A percentile compares a stretch with the other conserved stretches of the same genome.
These are phyloP conservation scores for Drosophila peninsularis DNA, from an alignment of 2,888 invertebrate genomes.

Conservation along the genomic window DNA sequence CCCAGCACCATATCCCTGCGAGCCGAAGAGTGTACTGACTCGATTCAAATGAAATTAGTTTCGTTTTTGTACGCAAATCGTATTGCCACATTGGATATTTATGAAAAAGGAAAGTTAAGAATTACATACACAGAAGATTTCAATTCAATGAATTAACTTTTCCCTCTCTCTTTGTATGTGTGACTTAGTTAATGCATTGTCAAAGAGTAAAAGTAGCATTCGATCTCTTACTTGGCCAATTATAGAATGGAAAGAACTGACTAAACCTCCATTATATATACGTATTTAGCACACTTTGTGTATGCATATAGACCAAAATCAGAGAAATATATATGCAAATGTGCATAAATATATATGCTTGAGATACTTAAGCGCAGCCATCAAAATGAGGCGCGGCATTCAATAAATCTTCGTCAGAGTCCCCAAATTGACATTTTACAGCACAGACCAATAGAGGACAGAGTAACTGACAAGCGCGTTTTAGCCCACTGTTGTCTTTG, in stretches of 20 bases:
- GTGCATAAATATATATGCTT: slow-evolving; percentile 8
- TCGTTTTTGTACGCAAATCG: slow-evolving; percentile 47
- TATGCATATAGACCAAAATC: no score
- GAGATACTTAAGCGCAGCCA: slow-evolving; percentile 62
- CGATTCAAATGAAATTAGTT: slow-evolving; percentile 60
- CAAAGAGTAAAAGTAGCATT: no score
- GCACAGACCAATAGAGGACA: slow-evolving; percentile 54
- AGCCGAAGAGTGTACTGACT: slow-evolving; percentile 1
- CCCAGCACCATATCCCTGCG: neutral
- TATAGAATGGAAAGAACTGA: no score
- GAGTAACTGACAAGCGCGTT: slow-evolving; percentile 57
- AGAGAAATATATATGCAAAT: neutral
- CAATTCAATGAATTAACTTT: no score
- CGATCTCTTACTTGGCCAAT: no score
- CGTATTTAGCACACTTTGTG: no score
- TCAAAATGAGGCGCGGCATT: slow-evolving; percentile 53
- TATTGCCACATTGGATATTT: slow-evolving; percentile 28
- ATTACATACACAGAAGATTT: neutral
- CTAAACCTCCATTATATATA: no score
- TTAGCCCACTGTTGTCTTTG: slow-evolving; percentile 33
- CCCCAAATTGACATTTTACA: slow-evolving; percentile 79
- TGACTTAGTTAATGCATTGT: no score
- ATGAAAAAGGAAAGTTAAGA: neutral
- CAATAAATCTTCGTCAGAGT: slow-evolving; percentile 77
- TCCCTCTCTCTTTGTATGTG: no score